These are phyloP conservation scores for Elysia crispata DNA, from an alignment of 2,888 invertebrate genomes.

Conservation along the genomic window DNA sequence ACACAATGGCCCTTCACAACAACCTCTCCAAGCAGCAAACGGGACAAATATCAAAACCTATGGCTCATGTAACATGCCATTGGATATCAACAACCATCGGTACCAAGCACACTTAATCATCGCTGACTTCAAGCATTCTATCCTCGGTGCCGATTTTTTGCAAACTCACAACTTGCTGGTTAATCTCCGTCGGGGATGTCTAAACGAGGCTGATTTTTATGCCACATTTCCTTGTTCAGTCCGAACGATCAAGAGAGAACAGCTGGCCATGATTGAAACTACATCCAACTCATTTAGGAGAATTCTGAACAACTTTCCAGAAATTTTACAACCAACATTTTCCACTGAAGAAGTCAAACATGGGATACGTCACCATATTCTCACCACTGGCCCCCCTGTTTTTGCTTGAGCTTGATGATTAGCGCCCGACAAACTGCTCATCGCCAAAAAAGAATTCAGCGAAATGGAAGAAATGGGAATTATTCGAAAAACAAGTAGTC, in stretches of 20 bases:
- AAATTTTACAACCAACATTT: conserved; percentile 31
- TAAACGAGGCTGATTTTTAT: conserved; percentile 11
- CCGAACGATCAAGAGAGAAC: background rate
- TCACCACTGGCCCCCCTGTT: conserved; percentile 29
- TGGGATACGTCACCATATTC: conserved; percentile 15
- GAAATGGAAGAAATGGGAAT: conserved; percentile 39
- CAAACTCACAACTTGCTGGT: conserved; percentile 29
- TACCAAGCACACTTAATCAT: conserved; percentile 19
- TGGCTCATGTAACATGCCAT: background rate
- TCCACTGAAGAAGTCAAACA: conserved; percentile 19
- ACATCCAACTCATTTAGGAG: conserved; percentile 18
- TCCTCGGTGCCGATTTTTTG: conserved; percentile 42
- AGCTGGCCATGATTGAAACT: background rate
- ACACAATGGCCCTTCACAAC: background rate
- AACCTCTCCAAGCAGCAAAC: conserved; percentile 30
- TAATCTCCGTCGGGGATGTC: conserved; percentile 17
- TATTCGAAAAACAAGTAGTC: conserved; percentile 21
- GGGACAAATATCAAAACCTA: conserved; percentile 34
- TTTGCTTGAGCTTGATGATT: conserved; percentile 28
- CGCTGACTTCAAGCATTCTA: conserved; percentile 36
- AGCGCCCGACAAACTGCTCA: conserved; percentile 20
- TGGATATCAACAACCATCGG: background rate
- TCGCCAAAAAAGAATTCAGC: conserved; percentile 21
- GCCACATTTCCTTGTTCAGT: conserved; percentile 1
- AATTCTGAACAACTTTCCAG: conserved; percentile 37